Evolutionary conservation across 2,888 invertebrate species (phyloP), one percentile per base, ranked within the genome.

Genomic region (Agrotis ipsilon): DNA sequence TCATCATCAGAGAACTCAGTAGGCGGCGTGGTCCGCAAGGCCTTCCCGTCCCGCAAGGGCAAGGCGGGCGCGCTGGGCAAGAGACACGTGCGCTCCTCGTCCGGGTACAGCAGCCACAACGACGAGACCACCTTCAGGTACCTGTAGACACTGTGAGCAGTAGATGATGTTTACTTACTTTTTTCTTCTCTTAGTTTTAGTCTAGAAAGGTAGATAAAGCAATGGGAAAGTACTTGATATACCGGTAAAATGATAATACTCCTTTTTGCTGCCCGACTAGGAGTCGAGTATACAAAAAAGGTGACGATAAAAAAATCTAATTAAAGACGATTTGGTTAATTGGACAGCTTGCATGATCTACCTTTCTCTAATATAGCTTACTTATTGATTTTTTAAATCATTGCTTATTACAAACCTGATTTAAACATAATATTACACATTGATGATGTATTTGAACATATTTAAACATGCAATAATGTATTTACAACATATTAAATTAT

Each of bases 91-190:
- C 96, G 98, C 79, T 98, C 98, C 83, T 98, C 98, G 86, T 98
- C 98, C 91, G 98, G 98, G 57, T 98, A 98, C 92, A 98, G 98
- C 84, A 98, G 98, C 94, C 98, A 98, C 94, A 98, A 98, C 92
- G 98, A 98, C 93, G 98, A 98, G 93, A 98, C 98, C 75, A 98
- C 98, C 68, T 98, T 98, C 97, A 97, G 97, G 97, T 97, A 93
- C 79, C 79, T 79, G 79, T 79, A 79, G 79, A 79, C 79, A 79
- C 79, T 79, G 79, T 79, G 78, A 82, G 82, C 82, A 74, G 79
- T 82, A 74, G 82, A 80, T 48, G 66, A 75, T 72, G 80, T 66
- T 73, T 79, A 79, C 81, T 81, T 78, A 78, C 58, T 68, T 71
- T n/a, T 70, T 59, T 45, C 39, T 39, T 27, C 59, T 63, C n/a